Evolutionary conservation across 2,113 vertebrate species (phyloP).

Genomic region (Aphelocoma coerulescens): DNA sequence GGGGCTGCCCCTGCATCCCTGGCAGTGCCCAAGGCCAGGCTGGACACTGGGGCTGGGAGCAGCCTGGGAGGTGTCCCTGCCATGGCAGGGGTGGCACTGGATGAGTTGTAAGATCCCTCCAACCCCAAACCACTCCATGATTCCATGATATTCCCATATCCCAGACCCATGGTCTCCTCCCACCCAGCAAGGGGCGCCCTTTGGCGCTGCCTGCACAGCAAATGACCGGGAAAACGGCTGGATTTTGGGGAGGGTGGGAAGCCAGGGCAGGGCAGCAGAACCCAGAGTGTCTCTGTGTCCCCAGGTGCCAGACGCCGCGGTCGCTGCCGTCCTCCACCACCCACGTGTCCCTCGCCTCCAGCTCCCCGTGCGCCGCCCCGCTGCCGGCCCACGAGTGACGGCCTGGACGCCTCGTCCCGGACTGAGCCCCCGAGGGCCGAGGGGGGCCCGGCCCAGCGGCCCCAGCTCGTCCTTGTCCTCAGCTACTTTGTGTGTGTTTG

Average conservation of each 20-base stretch:
- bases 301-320: slow-evolving; percentile 86
- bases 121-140: fast-evolving
- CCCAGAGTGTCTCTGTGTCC: background rate
- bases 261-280: background rate
- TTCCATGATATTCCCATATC: fast-evolving
- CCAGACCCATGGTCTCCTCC: background rate
- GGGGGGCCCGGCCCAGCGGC: background rate
- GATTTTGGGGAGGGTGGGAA: fast-evolving
- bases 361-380: slow-evolving; percentile 55
- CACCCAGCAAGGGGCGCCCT: background rate
- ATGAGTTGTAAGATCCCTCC: fast-evolving
- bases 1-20: background rate
- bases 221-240: fast-evolving
- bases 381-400: slow-evolving; percentile 70
- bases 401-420: background rate
- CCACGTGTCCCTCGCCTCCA: slow-evolving; percentile 76
- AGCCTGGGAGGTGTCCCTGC: background rate
- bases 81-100: fast-evolving
- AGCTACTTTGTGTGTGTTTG: slow-evolving; percentile 45
- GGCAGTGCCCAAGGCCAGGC: background rate
- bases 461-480: slow-evolving; percentile 41
- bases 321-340: slow-evolving; percentile 81
- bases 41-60: background rate
- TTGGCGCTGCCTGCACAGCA: background rate
- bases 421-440: background rate